A percentile compares a stretch with the other conserved stretches of the same genome.
These are phyloP conservation scores for Dipodomys merriami DNA, from an alignment of 2,113 vertebrate species.

Conservation along the genomic window DNA sequence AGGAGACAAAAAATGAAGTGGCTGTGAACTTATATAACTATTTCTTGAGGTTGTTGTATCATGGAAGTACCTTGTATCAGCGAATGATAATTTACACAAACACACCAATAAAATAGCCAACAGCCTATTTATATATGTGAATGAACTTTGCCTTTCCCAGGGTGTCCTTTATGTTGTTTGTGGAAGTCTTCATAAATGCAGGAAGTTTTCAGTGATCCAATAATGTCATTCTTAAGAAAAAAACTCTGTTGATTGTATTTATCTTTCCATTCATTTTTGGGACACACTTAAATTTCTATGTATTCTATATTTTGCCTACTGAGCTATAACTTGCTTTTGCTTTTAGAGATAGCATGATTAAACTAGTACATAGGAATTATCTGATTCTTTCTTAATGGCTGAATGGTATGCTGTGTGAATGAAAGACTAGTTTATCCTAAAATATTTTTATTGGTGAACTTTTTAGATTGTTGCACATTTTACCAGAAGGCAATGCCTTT, in stretches of 20 bases:
- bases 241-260: neutral
- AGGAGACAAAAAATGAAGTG: neutral
- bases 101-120: neutral
- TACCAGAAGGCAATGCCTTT: neutral
- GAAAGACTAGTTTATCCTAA: neutral
- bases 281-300: neutral
- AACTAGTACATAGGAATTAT: neutral
- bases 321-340: neutral
- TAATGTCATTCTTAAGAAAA: neutral
- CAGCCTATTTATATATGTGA: rapidly evolving
- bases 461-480: slow-evolving; percentile 37
- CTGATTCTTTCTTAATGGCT: neutral
- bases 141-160: neutral
- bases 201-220: neutral
- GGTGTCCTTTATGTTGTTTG: neutral
- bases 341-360: neutral
- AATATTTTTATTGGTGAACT: neutral
- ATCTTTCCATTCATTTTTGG: neutral
- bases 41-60: neutral
- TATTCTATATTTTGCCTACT: neutral
- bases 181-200: neutral
- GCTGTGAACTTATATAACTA: neutral
- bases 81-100: neutral
- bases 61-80: neutral
- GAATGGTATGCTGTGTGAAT: neutral